phyloP scores from a whole-genome alignment of 2,888 invertebrate genomes.

The Dusona sp. region DNA sequence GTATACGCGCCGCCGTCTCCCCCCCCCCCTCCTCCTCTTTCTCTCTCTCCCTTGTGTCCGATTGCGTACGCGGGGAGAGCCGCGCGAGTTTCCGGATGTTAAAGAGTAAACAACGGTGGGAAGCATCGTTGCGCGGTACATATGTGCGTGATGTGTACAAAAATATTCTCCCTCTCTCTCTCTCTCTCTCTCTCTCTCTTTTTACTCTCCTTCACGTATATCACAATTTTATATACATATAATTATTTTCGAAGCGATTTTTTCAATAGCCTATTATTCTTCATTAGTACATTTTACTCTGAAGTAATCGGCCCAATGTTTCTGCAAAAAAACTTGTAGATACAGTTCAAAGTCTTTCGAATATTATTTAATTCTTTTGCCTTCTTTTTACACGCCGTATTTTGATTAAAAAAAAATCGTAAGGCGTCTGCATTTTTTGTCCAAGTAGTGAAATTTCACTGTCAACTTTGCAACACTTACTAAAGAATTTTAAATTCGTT shows the following conservation, averaged over 20 bases:
- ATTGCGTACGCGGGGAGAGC: constrained; percentile 14
- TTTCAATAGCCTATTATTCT: not conserved
- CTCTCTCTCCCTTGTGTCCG: not conserved
- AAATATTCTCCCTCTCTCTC: not conserved
- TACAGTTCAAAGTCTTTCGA: not conserved
- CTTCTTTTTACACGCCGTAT: not conserved
- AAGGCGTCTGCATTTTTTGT: not conserved
- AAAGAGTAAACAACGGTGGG: constrained; percentile 82
- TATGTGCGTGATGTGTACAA: constrained; percentile 62
- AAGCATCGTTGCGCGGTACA: constrained; percentile 62
- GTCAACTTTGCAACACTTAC: too few relatives aligned
- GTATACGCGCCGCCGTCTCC: constrained; percentile 16
- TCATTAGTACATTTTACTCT: too few relatives aligned
- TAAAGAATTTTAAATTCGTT: not conserved
- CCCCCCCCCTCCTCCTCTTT: not conserved
- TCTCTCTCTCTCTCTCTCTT: not conserved
- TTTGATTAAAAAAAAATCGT: not conserved
- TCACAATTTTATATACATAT: not conserved
- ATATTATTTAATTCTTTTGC: constrained; percentile 3
- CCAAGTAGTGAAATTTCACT: not conserved
- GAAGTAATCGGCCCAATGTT: not conserved
- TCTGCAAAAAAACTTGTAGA: not conserved
- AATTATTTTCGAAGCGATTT: not conserved
- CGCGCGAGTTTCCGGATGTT: constrained; percentile 72
- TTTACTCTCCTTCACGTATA: not conserved